Base-by-base conservation (phyloP, 2,888 invertebrate species). In the Dynastes tityus region DNA sequence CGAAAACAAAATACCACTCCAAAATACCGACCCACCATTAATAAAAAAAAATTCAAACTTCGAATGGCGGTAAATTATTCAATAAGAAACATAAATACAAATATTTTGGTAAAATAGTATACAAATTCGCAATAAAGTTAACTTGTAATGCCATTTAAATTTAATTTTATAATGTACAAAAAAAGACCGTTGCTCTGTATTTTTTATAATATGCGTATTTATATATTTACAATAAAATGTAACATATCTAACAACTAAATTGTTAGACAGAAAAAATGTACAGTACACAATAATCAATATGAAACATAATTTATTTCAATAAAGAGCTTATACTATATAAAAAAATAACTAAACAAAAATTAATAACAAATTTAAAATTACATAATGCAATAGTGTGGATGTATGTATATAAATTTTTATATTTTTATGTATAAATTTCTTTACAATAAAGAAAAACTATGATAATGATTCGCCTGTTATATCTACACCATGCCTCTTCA, bases 401-500 rank as follows among this genome's bases (percentile, higher is more conserved):
- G 45, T 45, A 8, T 45, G 32, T 32, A 63, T 63, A 63, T 32
- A 63, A 64, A 51, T 3, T 2, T 51, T 51, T 16, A 65, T 40
- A 65, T 65, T 65, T 37, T 65, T 65, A 65, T 40, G 29, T 29
- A 37, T 29, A 64, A n/a, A 32, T 37, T 29, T 13, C 37, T 65
- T 40, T 40, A 65, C 40, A 65, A 65, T 40, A 37, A 65, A 4
- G 32, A 32, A 40, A 32, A 65, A 40, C 65, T 65, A 65, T 65
- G 65, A 65, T 40, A 65, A 65, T 8, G 65, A n/a, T 65, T 65
- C 65, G 32, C 65, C 40, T 40, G 40, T 40, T 16, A 37, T 37
- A 16, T 79, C 89, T 84, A 94, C 91, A 78, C 93, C 93, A 84
- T 93, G 92, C 82, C 93, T 92, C 29, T 92, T 92, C 51, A 95